Evolutionary conservation across 2,797 vertebrate genomes (phyloP).

Genomic region (Helarctos malayanus): DNA sequence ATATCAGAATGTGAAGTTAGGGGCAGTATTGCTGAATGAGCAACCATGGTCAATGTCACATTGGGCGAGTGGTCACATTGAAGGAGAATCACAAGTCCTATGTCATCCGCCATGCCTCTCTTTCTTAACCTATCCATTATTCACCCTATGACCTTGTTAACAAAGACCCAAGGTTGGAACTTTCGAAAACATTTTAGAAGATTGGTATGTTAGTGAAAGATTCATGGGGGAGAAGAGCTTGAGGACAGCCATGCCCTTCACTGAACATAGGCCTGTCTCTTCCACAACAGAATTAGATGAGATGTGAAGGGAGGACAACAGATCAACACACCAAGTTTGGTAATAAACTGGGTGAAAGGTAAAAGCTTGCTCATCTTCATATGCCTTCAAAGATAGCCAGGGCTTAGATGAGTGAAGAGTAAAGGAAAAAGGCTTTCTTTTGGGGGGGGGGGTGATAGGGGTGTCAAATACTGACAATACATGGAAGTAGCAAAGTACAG

Average conservation of each 20-base stretch:
- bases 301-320: not conserved
- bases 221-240: not conserved
- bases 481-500: not conserved
- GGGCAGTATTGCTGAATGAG: not conserved
- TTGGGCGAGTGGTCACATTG: not conserved
- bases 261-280: not conserved
- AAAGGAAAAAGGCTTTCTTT: not conserved
- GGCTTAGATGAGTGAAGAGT: not conserved
- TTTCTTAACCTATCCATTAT: not conserved
- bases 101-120: not conserved
- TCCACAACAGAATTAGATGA: not conserved
- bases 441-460: not conserved
- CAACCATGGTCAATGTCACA: not conserved
- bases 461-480: not conserved
- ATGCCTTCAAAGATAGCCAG: not conserved
- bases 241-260: not conserved
- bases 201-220: not conserved
- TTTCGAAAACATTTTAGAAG: not conserved
- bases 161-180: not conserved
- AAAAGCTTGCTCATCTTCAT: not conserved
- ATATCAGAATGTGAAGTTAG: not conserved
- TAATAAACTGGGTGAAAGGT: not conserved
- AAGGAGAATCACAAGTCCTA: not conserved
- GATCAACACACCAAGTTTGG: not conserved
- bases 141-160: not conserved